Conservation (phyloP, 1,140 invertebrate genomes). For the Neodiprion fabricii region DNA sequence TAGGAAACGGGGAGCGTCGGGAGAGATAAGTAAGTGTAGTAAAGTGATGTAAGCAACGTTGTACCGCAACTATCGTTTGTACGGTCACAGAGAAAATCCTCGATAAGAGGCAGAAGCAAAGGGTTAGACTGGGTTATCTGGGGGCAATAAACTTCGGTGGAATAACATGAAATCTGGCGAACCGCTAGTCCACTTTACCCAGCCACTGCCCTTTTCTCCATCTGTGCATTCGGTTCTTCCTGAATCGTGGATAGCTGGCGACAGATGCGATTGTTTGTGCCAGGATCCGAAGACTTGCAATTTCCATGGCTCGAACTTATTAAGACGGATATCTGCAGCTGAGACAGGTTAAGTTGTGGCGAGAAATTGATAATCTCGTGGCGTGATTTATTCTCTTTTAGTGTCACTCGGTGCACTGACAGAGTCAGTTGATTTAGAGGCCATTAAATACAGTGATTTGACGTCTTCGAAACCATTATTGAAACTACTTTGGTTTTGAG, state of each 20-base stretch:
- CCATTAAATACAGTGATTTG: too few relatives aligned
- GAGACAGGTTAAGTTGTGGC: not conserved
- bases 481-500: too few relatives aligned
- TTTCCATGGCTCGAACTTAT: not conserved
- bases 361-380: not conserved
- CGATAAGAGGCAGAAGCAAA: constrained; percentile 46
- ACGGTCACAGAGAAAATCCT: constrained; percentile 38
- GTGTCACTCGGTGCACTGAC: not conserved
- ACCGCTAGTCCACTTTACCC: constrained; percentile 37
- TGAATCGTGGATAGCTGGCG: not conserved
- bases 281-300: not conserved
- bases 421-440: too few relatives aligned
- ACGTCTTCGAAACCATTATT: too few relatives aligned
- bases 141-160: constrained; percentile 50
- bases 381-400: not conserved
- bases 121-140: constrained; percentile 51
- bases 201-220: constrained; percentile 27
- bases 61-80: not conserved
- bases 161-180: constrained; percentile 41
- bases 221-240: not conserved
- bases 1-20: too few relatives aligned
- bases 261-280: not conserved
- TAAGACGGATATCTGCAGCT: not conserved
- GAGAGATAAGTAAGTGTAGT: too few relatives aligned
- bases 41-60: too few relatives aligned